Percentiles rank a stretch among this genome's conserved stretches.
Evolutionary conservation across 2,888 invertebrate species (phyloP).

Genomic region (Corbicula japonica): DNA sequence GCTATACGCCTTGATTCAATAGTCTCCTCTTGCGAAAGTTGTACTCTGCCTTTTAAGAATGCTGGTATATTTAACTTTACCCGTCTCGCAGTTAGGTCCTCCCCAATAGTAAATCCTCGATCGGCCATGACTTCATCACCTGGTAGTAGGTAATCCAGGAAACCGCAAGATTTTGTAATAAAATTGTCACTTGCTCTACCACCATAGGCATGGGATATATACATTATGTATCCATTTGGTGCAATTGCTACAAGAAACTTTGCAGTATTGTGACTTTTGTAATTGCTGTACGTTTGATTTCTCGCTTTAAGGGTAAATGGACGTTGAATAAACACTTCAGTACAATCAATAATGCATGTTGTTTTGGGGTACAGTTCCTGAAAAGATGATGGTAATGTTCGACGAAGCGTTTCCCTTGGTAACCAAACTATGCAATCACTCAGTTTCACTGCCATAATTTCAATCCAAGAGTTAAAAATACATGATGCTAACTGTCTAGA

Average conservation of each 20-base stretch:
- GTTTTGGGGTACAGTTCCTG: background rate
- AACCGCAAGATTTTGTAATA: background rate
- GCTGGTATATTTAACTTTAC: slow-evolving; percentile 15
- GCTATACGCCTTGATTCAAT: slow-evolving; percentile 25
- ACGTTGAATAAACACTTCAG: slow-evolving; percentile 7
- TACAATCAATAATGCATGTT: slow-evolving; percentile 9
- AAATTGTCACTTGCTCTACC: background rate
- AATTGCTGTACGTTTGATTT: background rate
- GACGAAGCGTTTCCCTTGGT: background rate
- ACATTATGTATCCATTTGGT: slow-evolving; percentile 2
- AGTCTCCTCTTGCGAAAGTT: slow-evolving; percentile 17
- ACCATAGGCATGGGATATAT: background rate
- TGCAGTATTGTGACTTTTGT: background rate
- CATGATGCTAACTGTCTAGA: background rate
- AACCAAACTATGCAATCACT: background rate
- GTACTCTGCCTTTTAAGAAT: slow-evolving; percentile 26
- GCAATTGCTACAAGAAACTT: slow-evolving; percentile 17
- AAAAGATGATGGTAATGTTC: slow-evolving; percentile 3
- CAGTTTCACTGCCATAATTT: background rate
- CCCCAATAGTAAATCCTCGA: slow-evolving; percentile 35
- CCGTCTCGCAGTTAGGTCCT: slow-evolving; percentile 8
- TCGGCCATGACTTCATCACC: slow-evolving; percentile 39
- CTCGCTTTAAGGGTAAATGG: slow-evolving; percentile 1
- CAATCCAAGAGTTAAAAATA: slow-evolving; percentile 5
- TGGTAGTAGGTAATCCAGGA: slow-evolving; percentile 23